Base-by-base conservation (phyloP, 2,888 invertebrate genomes). In the Acanthococcus lagerstroemiae region DNA sequence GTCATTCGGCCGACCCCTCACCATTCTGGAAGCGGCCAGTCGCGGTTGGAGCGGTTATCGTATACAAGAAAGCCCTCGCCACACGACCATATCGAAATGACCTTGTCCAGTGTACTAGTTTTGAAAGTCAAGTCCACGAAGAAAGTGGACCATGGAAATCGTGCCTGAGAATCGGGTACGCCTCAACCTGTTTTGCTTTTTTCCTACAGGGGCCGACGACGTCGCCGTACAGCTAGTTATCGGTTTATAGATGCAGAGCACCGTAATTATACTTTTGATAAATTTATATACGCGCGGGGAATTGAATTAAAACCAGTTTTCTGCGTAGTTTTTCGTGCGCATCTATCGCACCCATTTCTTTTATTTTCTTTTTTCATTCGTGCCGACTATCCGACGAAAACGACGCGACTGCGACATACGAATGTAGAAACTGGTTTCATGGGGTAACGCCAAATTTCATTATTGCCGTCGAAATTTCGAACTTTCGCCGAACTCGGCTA, bases 101-200 rank as follows among this genome's bases (percentile, higher is more conserved):
- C 61, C 61, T 61, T 61, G 61, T 61, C 61, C 61, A 24, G 50
- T 37, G 50, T 61, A 50, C 61, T 61, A 52, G 61, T 61, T 61
- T 37, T 54, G 26, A 61, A 61, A 61, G 61, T 61, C 61, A 37
- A 61, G 61, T 30, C 61, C 60, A 61, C 9, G 61, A 61, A 61
- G 61, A 61, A 61, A 61, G 61, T 61, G 52, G 50, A 61, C 61
- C 61, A 58, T 58, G 58, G 58, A 58, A 58, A 58, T 58, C 58
- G 61, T 61, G 52, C 52, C 21, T 52, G 24, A 52, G 52, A 52
- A 37, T 37, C 12, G 12, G 24, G 15, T 9, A 52, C 30, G 27
- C 52, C 22, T 25, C 61, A 61, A 61, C 61, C 61, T 61, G 61
- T 61, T 61, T 61, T 46, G n/a, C 26, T 25, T 26, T 12, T n/a